Percentiles rank a stretch among this genome's conserved stretches.
phyloP scores from a whole-genome alignment of 2,797 vertebrate species.

The Chiloscyllium punctatum region DNA sequence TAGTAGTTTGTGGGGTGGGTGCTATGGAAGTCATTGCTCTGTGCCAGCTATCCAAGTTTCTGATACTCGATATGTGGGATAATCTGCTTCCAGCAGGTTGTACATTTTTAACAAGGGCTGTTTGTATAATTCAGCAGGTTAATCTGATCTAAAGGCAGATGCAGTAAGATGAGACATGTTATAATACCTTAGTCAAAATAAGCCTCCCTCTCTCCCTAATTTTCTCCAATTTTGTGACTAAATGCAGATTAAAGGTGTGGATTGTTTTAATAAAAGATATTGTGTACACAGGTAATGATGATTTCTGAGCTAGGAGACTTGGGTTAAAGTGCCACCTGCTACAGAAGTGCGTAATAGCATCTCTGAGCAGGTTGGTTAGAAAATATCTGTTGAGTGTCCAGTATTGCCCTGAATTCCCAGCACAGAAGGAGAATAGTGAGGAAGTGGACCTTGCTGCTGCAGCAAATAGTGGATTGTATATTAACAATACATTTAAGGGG shows the following conservation, averaged over 20 bases:
- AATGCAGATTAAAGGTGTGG: background rate
- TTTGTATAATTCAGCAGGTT: constrained; percentile 20
- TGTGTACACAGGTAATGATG: no score
- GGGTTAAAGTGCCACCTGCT: no score
- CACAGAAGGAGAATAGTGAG: background rate
- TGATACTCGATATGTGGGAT: background rate
- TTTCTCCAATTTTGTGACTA: background rate
- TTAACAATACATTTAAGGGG: background rate
- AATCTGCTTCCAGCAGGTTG: background rate
- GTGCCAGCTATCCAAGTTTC: background rate
- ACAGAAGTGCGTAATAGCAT: no score
- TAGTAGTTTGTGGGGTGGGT: background rate
- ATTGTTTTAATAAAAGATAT: background rate
- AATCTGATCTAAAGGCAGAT: background rate
- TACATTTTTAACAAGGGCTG: constrained; percentile 13
- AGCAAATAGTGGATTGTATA: no score
- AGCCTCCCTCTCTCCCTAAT: background rate
- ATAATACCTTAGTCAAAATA: background rate
- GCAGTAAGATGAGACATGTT: background rate
- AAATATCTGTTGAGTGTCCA: no score
- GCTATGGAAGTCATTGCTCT: background rate
- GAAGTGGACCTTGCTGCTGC: background rate
- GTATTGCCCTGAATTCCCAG: background rate
- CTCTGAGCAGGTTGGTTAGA: no score
- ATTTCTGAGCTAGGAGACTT: no score